Evolutionary conservation across 2,113 vertebrate genomes (phyloP), one percentile per base, ranked within the genome.

Genomic region (Trichomycterus rosablanca): DNA sequence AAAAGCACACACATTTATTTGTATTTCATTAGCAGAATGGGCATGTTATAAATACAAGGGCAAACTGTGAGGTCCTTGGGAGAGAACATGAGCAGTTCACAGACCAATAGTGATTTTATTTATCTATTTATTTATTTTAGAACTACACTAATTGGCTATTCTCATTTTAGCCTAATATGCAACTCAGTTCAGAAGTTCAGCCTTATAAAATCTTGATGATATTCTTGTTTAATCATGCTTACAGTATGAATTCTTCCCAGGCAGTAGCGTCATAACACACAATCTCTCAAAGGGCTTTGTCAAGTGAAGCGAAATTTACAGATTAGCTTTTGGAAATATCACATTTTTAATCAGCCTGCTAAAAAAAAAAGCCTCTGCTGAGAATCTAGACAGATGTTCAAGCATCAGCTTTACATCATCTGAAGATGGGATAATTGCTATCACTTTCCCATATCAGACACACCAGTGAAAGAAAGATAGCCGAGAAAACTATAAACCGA

Each of bases 271-370:
- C n/a, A 7, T 1, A 28, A 24, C 5, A 2, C 10, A 22, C 7
- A 49, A 52, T 12, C 23, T 57, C 42, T 30, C 3, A 6, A 60
- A 43, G 9, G n/a, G 32, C 40, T 26, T 55, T 19, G 1, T 12
- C 32, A 12, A 37, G 26, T 62, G 35, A 51, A 59, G 59, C 51
- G 54, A 56, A 57, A 16, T 44, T 43, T 26, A 15, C 26, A 44
- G 44, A 63, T 50, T 68, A n/a, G n/a, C n/a, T n/a, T n/a, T 50
- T 32, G 16, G 59, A 63, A 57, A 44, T 68, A 63, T 34, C 34
- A 40, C 43, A 20, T 40, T 43, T 61, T 54, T 40, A 49, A 62
- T 53, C 24, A 56, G 20, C 34, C 1, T 18, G 19, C 64, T 52
- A 28, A 16, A 39, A 60, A 60, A 34, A 26, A 5, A n/a, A n/a